Evolutionary conservation across 2,888 invertebrate species (phyloP).

Genomic region (Ichneumoninae sp.): DNA sequence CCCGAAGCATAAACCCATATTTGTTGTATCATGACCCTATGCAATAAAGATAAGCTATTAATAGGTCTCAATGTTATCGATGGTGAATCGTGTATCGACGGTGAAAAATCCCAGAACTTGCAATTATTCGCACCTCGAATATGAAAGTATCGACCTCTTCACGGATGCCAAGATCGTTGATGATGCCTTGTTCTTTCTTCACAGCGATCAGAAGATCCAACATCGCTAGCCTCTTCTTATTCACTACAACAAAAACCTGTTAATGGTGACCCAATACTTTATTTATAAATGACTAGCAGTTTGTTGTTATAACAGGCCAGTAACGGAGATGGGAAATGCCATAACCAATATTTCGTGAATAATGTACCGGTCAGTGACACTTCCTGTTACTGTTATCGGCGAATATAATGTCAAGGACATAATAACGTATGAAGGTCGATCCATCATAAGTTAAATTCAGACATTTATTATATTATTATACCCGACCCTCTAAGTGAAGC

Average conservation of each 20-base stretch:
- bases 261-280: not conserved
- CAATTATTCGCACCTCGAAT: not conserved
- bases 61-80: not conserved
- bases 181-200: conserved; percentile 46
- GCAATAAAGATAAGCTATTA: not conserved
- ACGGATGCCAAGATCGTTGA: conserved; percentile 67
- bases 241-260: conserved; percentile 12
- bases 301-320: too few species aligned
- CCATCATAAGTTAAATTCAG: too few species aligned
- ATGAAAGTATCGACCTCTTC: conserved; percentile 69
- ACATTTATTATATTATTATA: too few species aligned
- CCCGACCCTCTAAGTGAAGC: too few species aligned
- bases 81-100: not conserved
- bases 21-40: conserved; percentile 69
- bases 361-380: too few species aligned
- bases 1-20: conserved; percentile 59
- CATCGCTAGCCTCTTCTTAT: conserved; percentile 67
- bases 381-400: too few species aligned
- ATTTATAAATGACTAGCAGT: not conserved
- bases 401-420: too few species aligned
- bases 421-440: too few species aligned
- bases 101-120: not conserved
- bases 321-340: not conserved
- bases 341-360: not conserved
- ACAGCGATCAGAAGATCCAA: conserved; percentile 67